Base-by-base conservation (phyloP, 2,888 invertebrate genomes). In the Abrostola tripartita region DNA sequence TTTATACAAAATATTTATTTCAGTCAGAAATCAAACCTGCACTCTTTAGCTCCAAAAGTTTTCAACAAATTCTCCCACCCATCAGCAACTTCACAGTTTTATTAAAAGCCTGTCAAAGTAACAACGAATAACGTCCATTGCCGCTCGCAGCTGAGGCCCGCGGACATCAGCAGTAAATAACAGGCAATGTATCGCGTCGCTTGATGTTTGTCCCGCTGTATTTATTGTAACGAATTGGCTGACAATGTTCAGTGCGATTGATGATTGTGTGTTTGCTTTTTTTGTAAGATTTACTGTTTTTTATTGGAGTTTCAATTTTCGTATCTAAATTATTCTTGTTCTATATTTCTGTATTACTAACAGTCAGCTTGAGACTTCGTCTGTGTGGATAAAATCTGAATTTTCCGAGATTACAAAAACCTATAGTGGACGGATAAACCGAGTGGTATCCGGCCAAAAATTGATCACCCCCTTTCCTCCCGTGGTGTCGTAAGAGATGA, bases 121-220 rank as follows among this genome's bases (percentile, higher is more conserved):
- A 52, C 65, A 66, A 71, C 71, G 75, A 77, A 75, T 72, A 69
- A 41, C 71, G 61, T 73, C 61, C 81, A 84, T 78, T 77, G 78
- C 81, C 60, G 66, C 61, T 37, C 65, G 59, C 82, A 82, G 79
- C 81, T 83, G 83, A 58, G 72, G 35, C 66, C 11, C 59, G 37
- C 38, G 52, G 51, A 68, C 69, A 42, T 54, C 38, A 14, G 50
- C 64, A 65, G 75, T 84, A 80, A 81, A 84, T 81, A 84, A 82
- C 65, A 35, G 37, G 71, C 78, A 68, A 79, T 79, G 78, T 71
- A 78, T 74, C 50, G 60, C 57, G 38, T 47, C 51, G 41, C 36
- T 42, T 78, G 54, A 78, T 51, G 60, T 61, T 37, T 14, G 44
- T 61, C 58, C 55, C 36, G 44, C 49, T 47, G 60, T 76, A 76